A percentile compares a stretch with the other conserved stretches of the same genome.
phyloP scores from a whole-genome alignment of 2,113 vertebrate genomes.

The Zosterops borbonicus region DNA sequence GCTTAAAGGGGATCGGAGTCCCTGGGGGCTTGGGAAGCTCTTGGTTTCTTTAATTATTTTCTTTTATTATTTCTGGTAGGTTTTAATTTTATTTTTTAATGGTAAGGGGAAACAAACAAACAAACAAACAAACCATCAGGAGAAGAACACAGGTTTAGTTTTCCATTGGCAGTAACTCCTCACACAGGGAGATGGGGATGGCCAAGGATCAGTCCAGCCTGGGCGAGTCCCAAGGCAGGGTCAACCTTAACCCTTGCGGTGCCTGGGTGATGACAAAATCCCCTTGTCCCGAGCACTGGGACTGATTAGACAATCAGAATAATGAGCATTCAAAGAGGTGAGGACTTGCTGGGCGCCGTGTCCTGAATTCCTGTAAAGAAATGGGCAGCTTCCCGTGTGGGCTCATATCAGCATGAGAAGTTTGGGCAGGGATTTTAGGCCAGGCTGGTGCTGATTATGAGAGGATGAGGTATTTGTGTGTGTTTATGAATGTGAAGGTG shows the following conservation, averaged over 20 bases:
- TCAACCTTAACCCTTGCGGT: neutral
- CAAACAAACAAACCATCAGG: fast-evolving
- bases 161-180: neutral
- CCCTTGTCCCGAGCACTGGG: neutral
- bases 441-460: neutral
- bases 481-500: fast-evolving
- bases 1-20: neutral
- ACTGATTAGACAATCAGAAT: neutral
- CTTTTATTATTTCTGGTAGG: neutral
- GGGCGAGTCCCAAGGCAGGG: neutral
- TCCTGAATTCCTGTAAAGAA: neutral
- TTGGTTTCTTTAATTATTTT: fast-evolving
- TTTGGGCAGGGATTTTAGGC: neutral
- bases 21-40: neutral
- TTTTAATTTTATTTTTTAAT: too few relatives aligned
- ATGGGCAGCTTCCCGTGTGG: neutral
- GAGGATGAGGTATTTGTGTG: fast-evolving
- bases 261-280: neutral
- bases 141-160: neutral
- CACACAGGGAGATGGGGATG: neutral
- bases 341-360: neutral
- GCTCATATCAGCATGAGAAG: neutral
- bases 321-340: neutral
- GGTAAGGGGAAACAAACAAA: neutral
- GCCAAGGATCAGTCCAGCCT: neutral